Percentiles rank a stretch among this genome's conserved stretches.
Evolutionary conservation across 2,113 vertebrate species (phyloP).

Genomic region (Rhipidura dahli): DNA sequence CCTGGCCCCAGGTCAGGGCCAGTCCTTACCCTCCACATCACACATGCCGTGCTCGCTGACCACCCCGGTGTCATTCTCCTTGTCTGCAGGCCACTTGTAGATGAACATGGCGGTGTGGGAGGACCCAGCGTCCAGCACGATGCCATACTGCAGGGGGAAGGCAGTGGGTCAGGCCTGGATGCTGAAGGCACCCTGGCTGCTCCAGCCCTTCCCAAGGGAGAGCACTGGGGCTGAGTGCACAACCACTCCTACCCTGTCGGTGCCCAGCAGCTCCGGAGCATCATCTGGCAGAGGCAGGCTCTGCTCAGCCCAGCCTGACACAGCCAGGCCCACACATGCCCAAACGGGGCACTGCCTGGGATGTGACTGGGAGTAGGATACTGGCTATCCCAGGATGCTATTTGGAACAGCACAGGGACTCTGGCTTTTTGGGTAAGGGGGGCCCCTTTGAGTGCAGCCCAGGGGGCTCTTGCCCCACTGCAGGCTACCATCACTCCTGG

Average conservation of each 20-base stretch:
- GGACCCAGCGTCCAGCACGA: constrained; percentile 86
- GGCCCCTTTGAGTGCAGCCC: background rate
- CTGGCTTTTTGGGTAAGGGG: background rate
- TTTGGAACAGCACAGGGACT: background rate
- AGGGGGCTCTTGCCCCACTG: too few species aligned
- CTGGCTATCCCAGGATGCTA: fast-evolving
- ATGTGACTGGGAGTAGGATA: background rate
- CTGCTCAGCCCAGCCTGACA: background rate
- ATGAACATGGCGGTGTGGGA: constrained; percentile 84
- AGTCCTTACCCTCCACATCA: constrained; percentile 70
- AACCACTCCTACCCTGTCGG: background rate
- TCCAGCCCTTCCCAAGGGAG: background rate
- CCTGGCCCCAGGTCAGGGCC: fast-evolving
- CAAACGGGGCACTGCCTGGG: background rate
- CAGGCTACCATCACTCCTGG: background rate
- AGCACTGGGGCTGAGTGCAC: background rate
- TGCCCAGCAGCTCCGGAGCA: background rate
- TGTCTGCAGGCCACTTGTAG: constrained; percentile 84
- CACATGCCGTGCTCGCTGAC: constrained; percentile 81
- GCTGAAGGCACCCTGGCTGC: background rate
- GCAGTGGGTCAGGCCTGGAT: background rate
- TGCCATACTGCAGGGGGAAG: constrained; percentile 76
- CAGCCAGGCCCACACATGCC: background rate
- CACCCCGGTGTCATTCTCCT: constrained; percentile 84
- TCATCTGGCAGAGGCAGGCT: background rate